Evolutionary conservation across 2,888 invertebrate genomes (phyloP).

Genomic region (Drosophila fungiperda): DNA sequence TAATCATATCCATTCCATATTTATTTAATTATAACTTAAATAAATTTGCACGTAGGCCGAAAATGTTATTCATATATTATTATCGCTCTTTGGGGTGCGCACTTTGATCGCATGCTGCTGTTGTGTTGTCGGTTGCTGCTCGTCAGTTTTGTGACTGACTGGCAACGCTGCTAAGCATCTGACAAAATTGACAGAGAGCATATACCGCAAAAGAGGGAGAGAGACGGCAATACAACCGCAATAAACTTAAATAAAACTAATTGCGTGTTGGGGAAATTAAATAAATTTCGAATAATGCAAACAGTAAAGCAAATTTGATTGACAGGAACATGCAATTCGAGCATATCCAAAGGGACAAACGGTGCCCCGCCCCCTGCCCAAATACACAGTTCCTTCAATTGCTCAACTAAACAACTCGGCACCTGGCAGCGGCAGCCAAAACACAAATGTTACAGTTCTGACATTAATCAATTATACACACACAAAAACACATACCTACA

Average conservation of each 20-base stretch:
- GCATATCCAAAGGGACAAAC: constrained; percentile 32
- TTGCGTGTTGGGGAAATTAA: constrained; percentile 78
- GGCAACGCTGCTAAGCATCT: constrained; percentile 73
- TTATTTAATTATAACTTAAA: background rate
- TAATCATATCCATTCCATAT: background rate
- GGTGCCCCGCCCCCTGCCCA: background rate
- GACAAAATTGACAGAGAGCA: constrained; percentile 51
- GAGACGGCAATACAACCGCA: constrained; percentile 69
- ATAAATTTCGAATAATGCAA: constrained; percentile 78
- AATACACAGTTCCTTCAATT: constrained; percentile 37
- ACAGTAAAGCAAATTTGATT: constrained; percentile 79
- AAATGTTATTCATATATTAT: background rate
- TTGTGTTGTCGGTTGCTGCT: constrained; percentile 17
- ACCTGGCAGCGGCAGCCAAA: constrained; percentile 60
- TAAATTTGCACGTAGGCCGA: background rate
- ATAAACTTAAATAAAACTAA: constrained; percentile 81
- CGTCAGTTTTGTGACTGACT: constrained; percentile 51
- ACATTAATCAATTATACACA: constrained; percentile 69
- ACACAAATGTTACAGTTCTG: constrained; percentile 68
- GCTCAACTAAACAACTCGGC: constrained; percentile 73
- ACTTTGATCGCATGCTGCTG: constrained; percentile 64
- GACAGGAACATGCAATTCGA: constrained; percentile 75
- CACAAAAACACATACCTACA: constrained; percentile 27
- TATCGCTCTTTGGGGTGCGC: constrained; percentile 8
- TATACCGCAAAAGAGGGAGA: constrained; percentile 24